Base-by-base conservation (phyloP, 1,140 invertebrate species). In the Mizuhopecten yessoensis region DNA sequence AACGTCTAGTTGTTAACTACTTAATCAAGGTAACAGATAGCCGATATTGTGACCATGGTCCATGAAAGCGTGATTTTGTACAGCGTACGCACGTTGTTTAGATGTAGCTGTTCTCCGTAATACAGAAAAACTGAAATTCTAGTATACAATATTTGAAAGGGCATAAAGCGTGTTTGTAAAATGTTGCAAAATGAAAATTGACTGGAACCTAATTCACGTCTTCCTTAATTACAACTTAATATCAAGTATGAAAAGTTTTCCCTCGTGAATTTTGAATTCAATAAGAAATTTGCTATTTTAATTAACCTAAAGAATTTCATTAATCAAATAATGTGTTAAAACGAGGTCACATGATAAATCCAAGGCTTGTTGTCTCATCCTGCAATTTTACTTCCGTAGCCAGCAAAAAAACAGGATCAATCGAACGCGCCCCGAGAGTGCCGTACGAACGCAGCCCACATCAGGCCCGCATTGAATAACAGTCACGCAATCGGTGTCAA, bases 401-500 rank as follows among this genome's bases (percentile, higher is more conserved):
- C n/a, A n/a, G n/a, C n/a, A n/a, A n/a, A 75, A 75, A 75, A 75
- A 39, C 7, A 75, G 29, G 57, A 75, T 75, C 57, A 75, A 75
- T 75, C 23, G 57, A 75, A 75, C 11, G 57, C 57, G 23, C 57
- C 57, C 57, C 57, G n/a, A 75, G 57, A 75, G 57, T 75, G 57
- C 57, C n/a, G 17, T 75, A 75, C 57, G 57, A 75, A 75, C 17
- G 57, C 57, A 75, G 57, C 57, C 57, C 57, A 75, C 57, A 75
- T 75, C 57, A 75, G 57, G 57, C 57, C 57, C 57, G 57, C 57
- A 75, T 75, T 75, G n/a, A 75, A 75, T 29, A n/a, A n/a, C n/a
- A 75, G 57, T 75, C 57, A 75, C 57, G 57, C 57, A 75, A 75
- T 75, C 9, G 29, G 57, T 75, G 57, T 75, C 57, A 75, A 75